Evolutionary conservation across 1,140 invertebrate genomes (phyloP), one percentile per base, ranked within the genome.

Genomic region (Megalopta genalis): DNA sequence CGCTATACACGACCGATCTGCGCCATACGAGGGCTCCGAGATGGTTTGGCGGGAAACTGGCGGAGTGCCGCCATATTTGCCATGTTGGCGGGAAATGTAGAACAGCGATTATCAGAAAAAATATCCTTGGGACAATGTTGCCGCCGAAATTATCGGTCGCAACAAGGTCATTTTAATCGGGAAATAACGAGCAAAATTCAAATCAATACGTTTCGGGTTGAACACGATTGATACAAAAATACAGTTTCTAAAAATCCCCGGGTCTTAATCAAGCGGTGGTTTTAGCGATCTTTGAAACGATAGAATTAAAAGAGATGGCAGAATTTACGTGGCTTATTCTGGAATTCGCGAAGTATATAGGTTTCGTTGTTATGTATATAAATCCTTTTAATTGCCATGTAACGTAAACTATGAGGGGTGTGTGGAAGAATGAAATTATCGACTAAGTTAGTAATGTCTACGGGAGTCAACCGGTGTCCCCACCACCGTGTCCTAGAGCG

Each of bases 1-100:
- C 70, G 70, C 54, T 70, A 81, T 46, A 83, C 79, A 82, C n/a
- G 23, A 73, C 75, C 68, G 75, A 74, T 84, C 66, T 87, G 81
- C 89, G 84, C 88, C 82, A 85, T 88, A 87, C 84, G 84, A 84
- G 84, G 81, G 65, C 67, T 76, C 85, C 68, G 80, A 25, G 68
- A 81, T 66, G 71, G 75, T 87, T 90, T 92, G 90, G 90, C 90
- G 91, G 91, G 91, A 92, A 92, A 91, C 84, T 80, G 86, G 82
- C 81, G 54, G 65, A 82, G 80, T 69, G 85, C 86, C 86, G 91
- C 91, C 91, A 92, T 92, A 70, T 92, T 91, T 91, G 90, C 88
- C 86, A 90, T 84, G 83, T 92, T 92, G 91, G 91, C 91, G 91
- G 90, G 90, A 91, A 91, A 91, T 82, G 85, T 77, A 81, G 59